phyloP scores from a whole-genome alignment of 2,888 invertebrate species.

The Rhabditoides inermis region DNA sequence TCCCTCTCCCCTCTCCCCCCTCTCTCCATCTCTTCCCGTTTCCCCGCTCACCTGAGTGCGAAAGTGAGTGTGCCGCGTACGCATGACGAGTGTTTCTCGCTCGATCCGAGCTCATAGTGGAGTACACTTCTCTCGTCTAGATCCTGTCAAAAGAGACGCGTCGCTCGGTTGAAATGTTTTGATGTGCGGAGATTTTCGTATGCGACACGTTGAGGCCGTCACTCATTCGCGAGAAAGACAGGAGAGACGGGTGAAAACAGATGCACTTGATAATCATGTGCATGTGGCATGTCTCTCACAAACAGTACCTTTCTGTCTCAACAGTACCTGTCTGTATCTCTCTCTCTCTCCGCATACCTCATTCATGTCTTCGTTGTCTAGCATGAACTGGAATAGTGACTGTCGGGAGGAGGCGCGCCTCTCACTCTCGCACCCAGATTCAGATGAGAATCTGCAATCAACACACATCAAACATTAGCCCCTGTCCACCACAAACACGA shows the following conservation, averaged over 20 bases:
- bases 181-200: no score
- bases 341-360: not conserved
- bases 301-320: constrained; percentile 2
- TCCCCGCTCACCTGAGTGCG: no score
- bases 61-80: constrained; percentile 68
- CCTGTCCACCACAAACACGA: no score
- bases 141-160: not conserved
- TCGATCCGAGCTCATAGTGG: constrained; percentile 63
- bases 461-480: no score
- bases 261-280: not conserved
- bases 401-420: constrained; percentile 15
- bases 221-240: not conserved
- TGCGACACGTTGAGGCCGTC: no score
- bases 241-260: not conserved
- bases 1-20: no score
- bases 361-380: constrained; percentile 11
- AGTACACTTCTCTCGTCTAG: constrained; percentile 42
- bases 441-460: no score
- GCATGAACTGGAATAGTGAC: constrained; percentile 25
- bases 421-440: no score
- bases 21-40: no score
- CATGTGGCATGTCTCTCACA: not conserved
- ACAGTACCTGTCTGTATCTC: not conserved
- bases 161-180: no score
- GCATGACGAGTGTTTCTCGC: constrained; percentile 58